Conservation (phyloP, 2,797 vertebrate genomes). For the Anabacerthia variegaticeps region DNA sequence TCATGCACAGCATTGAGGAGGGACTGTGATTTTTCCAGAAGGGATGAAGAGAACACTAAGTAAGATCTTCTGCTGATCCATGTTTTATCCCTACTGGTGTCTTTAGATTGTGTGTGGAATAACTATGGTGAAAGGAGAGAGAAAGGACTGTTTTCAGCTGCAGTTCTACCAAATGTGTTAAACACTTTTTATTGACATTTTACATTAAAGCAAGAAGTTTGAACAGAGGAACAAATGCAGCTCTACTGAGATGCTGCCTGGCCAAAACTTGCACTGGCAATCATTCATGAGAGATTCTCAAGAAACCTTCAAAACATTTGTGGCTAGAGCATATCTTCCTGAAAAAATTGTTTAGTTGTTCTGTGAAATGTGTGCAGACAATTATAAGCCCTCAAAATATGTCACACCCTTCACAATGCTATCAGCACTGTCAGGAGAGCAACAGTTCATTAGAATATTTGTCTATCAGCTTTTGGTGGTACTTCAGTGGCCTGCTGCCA, state of each 20-base stretch:
- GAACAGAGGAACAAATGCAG: neutral
- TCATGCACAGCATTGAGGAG: accelerated
- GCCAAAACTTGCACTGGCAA: slow-evolving; percentile 24
- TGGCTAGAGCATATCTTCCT: slow-evolving; percentile 10
- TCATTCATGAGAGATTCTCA: slow-evolving; percentile 26
- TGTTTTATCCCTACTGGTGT: neutral
- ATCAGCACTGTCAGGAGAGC: slow-evolving; percentile 56
- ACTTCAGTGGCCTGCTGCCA: slow-evolving; percentile 32
- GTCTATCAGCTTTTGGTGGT: slow-evolving; percentile 50
- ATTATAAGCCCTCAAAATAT: slow-evolving; percentile 37
- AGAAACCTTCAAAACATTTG: slow-evolving; percentile 67
- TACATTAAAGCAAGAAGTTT: slow-evolving; percentile 7
- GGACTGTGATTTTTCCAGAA: neutral
- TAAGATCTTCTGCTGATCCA: neutral
- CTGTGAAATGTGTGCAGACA: slow-evolving; percentile 59
- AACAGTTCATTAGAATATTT: slow-evolving; percentile 54
- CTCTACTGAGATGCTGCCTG: neutral
- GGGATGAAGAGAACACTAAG: neutral
- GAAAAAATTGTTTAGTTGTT: slow-evolving; percentile 24
- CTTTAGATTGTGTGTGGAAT: neutral
- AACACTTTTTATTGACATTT: slow-evolving; percentile 38
- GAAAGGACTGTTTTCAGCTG: slow-evolving; percentile 44
- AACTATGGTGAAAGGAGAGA: neutral
- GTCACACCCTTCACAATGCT: slow-evolving; percentile 44
- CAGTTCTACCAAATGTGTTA: slow-evolving; percentile 23